These are phyloP conservation scores for Falco naumanni DNA, from an alignment of 2,797 vertebrate species.

Conservation along the genomic window DNA sequence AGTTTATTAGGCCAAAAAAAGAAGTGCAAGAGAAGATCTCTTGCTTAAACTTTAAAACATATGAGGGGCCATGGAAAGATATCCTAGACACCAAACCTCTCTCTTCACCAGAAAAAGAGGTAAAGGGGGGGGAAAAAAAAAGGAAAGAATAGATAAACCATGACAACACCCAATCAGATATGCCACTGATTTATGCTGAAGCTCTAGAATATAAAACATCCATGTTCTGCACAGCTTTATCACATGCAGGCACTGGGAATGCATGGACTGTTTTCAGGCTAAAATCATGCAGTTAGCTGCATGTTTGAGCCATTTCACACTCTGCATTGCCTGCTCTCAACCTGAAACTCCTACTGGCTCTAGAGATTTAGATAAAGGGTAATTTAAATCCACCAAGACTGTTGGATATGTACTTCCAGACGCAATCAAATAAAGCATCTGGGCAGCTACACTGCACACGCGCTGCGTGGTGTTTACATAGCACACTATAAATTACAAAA, in stretches of 20 bases:
- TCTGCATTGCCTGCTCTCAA: background rate
- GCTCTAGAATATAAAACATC: background rate
- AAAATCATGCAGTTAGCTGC: background rate
- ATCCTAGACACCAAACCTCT: background rate
- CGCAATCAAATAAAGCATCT: background rate
- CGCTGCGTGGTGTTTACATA: background rate
- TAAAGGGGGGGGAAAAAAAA: background rate
- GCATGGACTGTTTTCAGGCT: background rate
- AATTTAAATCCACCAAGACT: background rate
- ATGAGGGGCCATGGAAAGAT: background rate
- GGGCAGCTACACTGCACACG: background rate
- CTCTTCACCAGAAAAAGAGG: conserved; percentile 3
- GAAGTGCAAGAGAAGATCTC: background rate
- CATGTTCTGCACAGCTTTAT: background rate
- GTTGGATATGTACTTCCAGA: background rate
- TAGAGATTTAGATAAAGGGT: background rate
- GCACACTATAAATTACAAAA: background rate
- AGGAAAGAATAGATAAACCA: background rate
- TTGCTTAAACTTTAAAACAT: conserved; percentile 9
- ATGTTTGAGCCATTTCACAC: background rate
- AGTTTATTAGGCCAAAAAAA: conserved; percentile 53
- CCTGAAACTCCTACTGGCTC: background rate
- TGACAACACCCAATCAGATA: conserved; percentile 2
- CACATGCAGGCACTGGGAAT: background rate
- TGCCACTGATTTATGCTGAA: background rate